phyloP scores from a whole-genome alignment of 2,797 vertebrate species.

The Syngnathus rostellatus region DNA sequence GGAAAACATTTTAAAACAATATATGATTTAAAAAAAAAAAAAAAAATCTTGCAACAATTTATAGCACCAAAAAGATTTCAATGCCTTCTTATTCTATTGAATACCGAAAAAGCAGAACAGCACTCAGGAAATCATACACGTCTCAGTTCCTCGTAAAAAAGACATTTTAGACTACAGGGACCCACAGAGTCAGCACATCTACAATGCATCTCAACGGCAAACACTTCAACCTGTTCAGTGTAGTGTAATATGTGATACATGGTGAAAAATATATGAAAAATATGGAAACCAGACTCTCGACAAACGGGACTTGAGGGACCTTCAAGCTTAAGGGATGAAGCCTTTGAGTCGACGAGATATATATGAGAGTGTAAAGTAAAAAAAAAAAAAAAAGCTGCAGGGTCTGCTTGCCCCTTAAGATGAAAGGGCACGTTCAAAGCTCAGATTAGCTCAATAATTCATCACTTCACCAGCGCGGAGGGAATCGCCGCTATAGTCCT shows the following conservation, averaged over 20 bases:
- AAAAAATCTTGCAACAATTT: not conserved
- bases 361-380: slow-evolving; percentile 24
- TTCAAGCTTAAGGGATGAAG: not conserved
- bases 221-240: not conserved
- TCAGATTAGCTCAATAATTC: slow-evolving; percentile 46
- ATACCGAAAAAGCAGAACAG: not conserved
- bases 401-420: slow-evolving; percentile 31
- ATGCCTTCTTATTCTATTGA: not conserved
- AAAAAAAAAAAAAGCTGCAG: slow-evolving; percentile 18
- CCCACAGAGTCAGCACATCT: not conserved
- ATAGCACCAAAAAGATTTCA: not conserved
- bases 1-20: too few relatives aligned
- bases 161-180: not conserved
- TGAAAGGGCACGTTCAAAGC: slow-evolving; percentile 35
- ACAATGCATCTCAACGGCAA: not conserved
- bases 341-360: slow-evolving; percentile 12
- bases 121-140: not conserved
- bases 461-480: slow-evolving; percentile 32
- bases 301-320: not conserved
- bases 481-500: slow-evolving; percentile 5
- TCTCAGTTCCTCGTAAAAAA: not conserved
- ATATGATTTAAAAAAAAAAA: not conserved
- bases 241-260: not conserved
- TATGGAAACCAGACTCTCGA: not conserved
- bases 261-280: not conserved